A percentile compares a stretch with the other conserved stretches of the same genome.
phyloP scores from a whole-genome alignment of 2,113 vertebrate species.

The Tupaia chinensis region DNA sequence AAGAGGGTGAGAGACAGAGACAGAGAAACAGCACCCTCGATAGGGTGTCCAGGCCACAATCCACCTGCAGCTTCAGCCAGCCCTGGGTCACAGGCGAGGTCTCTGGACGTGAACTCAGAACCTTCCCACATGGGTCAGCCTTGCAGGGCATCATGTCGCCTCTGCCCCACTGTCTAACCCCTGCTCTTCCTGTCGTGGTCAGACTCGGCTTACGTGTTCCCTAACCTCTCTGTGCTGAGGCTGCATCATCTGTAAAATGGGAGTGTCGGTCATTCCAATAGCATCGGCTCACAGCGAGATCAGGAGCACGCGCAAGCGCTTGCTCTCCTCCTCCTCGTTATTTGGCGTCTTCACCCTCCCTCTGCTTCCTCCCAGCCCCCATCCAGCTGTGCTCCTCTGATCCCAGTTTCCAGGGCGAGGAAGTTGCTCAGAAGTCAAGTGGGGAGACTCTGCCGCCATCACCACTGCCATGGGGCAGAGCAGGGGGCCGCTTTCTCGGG shows the following conservation, averaged over 20 bases:
- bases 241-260: neutral
- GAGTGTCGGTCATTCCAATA: neutral
- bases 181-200: too few relatives aligned
- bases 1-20: too few relatives aligned
- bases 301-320: neutral
- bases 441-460: neutral
- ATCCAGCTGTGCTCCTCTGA: neutral
- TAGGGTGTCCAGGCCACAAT: too few relatives aligned
- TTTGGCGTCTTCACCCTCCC: neutral
- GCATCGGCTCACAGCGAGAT: too few relatives aligned
- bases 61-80: too few relatives aligned
- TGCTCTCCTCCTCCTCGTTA: neutral
- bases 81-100: too few relatives aligned
- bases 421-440: neutral
- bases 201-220: neutral
- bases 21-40: too few relatives aligned
- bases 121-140: too few relatives aligned
- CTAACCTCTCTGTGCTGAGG: neutral
- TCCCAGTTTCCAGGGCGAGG: neutral
- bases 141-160: too few relatives aligned
- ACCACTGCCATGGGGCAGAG: neutral
- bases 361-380: neutral
- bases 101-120: too few relatives aligned
- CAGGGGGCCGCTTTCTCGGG: neutral
- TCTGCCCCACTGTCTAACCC: too few relatives aligned